Conservation (phyloP, 2,113 vertebrate genomes). For the Aviceda subcristata region DNA sequence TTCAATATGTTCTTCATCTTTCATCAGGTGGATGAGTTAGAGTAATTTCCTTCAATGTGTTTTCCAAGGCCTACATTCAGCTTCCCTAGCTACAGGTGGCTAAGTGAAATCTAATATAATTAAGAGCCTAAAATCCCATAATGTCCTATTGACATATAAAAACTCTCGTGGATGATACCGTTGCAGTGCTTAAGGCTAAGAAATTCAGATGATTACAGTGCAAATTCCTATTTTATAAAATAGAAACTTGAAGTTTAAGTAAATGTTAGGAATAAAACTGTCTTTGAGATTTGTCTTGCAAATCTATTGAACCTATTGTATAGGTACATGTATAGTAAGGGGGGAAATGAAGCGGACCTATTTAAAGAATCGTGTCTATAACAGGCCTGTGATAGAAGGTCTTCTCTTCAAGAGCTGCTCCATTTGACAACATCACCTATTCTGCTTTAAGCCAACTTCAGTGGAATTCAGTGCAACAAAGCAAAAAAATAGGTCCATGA, state of each 20-base stretch:
- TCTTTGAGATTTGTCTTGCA: neutral
- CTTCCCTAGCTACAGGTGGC: neutral
- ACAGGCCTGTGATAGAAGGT: neutral
- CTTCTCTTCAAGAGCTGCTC: neutral
- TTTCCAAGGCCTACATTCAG: neutral
- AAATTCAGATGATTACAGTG: neutral
- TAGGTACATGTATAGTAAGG: neutral
- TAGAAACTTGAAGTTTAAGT: neutral
- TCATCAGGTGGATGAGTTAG: neutral
- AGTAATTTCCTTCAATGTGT: neutral
- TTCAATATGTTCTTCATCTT: neutral
- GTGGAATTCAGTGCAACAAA: neutral
- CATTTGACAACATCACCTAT: neutral
- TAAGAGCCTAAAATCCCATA: neutral
- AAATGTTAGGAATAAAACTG: neutral
- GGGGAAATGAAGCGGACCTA: fast-evolving
- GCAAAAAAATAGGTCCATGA: neutral
- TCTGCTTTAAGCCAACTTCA: neutral
- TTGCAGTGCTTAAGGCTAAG: neutral
- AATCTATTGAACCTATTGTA: neutral
- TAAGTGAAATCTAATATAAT: neutral
- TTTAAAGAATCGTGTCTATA: neutral
- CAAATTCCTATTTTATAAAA: neutral
- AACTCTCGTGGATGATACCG: neutral
- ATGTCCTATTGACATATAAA: neutral